These are phyloP conservation scores for Syncerus caffer DNA, from an alignment of 2,797 vertebrate genomes.

Conservation along the genomic window DNA sequence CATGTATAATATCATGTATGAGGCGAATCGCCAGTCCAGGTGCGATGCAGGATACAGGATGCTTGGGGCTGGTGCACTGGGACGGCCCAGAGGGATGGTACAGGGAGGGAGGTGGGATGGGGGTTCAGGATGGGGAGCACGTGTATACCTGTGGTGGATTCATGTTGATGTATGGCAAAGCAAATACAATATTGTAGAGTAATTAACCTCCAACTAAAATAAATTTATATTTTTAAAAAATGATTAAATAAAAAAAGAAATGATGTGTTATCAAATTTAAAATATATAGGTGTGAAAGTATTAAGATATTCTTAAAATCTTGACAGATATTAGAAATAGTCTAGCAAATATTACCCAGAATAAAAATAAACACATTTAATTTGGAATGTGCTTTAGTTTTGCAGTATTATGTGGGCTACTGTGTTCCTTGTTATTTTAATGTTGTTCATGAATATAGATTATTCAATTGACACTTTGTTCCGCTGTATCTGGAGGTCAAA, in stretches of 20 bases:
- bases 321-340: background rate
- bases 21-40: no score
- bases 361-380: background rate
- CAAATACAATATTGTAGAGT: no score
- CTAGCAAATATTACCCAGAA: background rate
- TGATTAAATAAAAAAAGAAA: background rate
- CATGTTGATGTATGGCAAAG: no score
- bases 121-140: no score
- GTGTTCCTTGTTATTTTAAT: background rate
- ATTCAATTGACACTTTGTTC: background rate
- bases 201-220: no score
- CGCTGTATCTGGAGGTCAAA: background rate
- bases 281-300: background rate
- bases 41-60: no score
- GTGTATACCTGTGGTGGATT: no score
- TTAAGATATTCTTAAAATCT: background rate
- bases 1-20: no score
- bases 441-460: background rate
- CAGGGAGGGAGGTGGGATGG: no score
- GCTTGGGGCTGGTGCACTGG: no score
- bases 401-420: background rate
- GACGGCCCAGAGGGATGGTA: no score
- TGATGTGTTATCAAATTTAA: background rate
- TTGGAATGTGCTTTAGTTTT: background rate
- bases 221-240: no score